A percentile compares a stretch with the other conserved stretches of the same genome.
Evolutionary conservation across 2,113 vertebrate species (phyloP).

Genomic region (Excalfactoria chinensis): DNA sequence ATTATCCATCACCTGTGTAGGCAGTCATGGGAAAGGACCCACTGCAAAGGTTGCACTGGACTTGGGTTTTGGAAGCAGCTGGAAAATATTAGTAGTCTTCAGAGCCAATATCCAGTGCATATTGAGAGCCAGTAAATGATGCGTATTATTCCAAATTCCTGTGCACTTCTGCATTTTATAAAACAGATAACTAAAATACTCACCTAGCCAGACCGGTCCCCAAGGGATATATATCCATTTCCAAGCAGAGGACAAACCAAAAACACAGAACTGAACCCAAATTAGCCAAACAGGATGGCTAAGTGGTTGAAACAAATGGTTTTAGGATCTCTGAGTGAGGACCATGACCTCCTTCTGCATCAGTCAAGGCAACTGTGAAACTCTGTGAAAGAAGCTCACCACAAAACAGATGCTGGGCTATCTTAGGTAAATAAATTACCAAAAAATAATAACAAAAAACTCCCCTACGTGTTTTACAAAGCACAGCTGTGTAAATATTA

Average conservation of each 20-base stretch:
- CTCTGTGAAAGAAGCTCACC: slow-evolving; percentile 58
- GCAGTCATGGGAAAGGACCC: slow-evolving; percentile 49
- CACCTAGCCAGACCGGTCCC: slow-evolving; percentile 54
- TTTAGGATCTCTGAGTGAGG: slow-evolving; percentile 27
- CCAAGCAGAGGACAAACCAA: slow-evolving; percentile 43
- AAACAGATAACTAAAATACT: slow-evolving; percentile 62
- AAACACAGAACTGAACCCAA: slow-evolving; percentile 15
- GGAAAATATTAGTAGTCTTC: slow-evolving; percentile 67
- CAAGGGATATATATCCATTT: neutral
- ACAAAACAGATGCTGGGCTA: slow-evolving; percentile 68
- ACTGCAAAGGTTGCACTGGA: slow-evolving; percentile 22
- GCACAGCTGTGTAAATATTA: slow-evolving; percentile 70
- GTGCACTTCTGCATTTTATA: slow-evolving; percentile 62
- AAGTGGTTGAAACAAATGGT: slow-evolving; percentile 40
- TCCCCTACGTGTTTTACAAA: slow-evolving; percentile 69
- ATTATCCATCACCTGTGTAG: slow-evolving; percentile 56
- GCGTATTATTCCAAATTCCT: slow-evolving; percentile 63
- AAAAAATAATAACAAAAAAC: slow-evolving; percentile 63
- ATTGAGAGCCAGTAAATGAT: slow-evolving; percentile 58
- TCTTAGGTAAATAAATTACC: slow-evolving; percentile 74
- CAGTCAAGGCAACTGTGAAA: slow-evolving; percentile 73
- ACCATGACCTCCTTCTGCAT: slow-evolving; percentile 54
- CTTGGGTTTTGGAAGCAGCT: slow-evolving; percentile 18
- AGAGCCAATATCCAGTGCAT: slow-evolving; percentile 49
- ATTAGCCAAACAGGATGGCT: neutral